Evolutionary conservation across 2,113 vertebrate genomes (phyloP), one percentile per base, ranked within the genome.

Genomic region (Nanger granti): DNA sequence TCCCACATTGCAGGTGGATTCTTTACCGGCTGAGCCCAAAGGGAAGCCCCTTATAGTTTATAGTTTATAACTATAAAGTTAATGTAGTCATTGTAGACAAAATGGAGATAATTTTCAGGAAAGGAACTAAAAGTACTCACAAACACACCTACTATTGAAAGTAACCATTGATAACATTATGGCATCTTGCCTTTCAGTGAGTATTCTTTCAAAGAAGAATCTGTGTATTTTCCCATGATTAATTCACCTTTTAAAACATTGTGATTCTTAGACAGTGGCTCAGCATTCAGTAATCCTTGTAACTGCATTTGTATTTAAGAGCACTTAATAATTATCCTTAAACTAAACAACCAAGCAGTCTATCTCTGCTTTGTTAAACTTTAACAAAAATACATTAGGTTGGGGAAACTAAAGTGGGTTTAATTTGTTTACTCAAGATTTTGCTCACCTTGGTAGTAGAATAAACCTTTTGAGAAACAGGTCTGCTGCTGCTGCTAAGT

Each of bases 301-400:
- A 83, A 31, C 14, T 95, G 87, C 26, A 26, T 82, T 96, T 94
- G 91, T 85, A 59, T 55, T 89, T 97, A 24, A 54, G 76, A 82
- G 15, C 82, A 82, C 41, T 93, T 95, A 93, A 87, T 95, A 92
- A 94, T 83, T 41, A 82, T 91, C 80, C 52, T 90, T 93, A 95
- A 44, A 17, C 73, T 64, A 49, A 94, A n/a, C 49, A 89, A 49
- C 29, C 62, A 88, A 86, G 84, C 41, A 88, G 80, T 60, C 49
- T 89, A 85, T 62, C 52, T 31, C 73, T 94, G 29, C 57, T 87
- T 95, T 93, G 55, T 94, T 97, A 92, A 97, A 96, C n/a, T 96
- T 97, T 94, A 97, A 92, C 47, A 83, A 91, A 64, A 88, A 79
- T 47, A 28, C 5, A 60, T 96, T 52, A 54, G 66, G 12, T 44